Evolutionary conservation across 2,797 vertebrate species (phyloP).

Genomic region (Potorous gilbertii): DNA sequence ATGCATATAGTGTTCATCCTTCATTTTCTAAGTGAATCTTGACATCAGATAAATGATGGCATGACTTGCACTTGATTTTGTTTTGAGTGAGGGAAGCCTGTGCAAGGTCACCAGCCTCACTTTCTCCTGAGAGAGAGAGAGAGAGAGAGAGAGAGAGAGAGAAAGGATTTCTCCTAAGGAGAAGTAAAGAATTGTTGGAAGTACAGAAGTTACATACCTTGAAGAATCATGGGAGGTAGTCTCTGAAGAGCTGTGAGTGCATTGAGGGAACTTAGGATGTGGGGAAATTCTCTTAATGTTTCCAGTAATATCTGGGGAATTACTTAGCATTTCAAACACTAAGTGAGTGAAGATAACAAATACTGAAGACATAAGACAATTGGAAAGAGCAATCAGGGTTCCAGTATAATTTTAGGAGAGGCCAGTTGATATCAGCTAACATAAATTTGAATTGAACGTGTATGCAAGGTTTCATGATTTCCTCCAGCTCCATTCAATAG

Average conservation of each 20-base stretch:
- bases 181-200: not conserved
- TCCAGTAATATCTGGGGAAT: not conserved
- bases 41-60: too few species aligned
- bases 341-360: not conserved
- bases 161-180: not conserved
- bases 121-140: too few species aligned
- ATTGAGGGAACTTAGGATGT: not conserved
- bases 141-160: too few species aligned
- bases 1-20: too few species aligned
- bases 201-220: not conserved
- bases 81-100: too few species aligned
- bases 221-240: not conserved
- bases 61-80: too few species aligned
- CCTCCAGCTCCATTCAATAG: not conserved
- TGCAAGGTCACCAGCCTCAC: too few species aligned
- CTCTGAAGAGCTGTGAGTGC: not conserved
- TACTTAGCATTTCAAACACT: not conserved
- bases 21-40: too few species aligned
- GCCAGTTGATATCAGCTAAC: not conserved
- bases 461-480: not conserved
- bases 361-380: not conserved
- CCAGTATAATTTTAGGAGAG: not conserved
- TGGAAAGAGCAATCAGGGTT: not conserved
- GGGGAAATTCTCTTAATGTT: not conserved
- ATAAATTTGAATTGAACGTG: not conserved